Base-by-base conservation (phyloP, 2,888 invertebrate genomes). In the Eretmocerus hayati region DNA sequence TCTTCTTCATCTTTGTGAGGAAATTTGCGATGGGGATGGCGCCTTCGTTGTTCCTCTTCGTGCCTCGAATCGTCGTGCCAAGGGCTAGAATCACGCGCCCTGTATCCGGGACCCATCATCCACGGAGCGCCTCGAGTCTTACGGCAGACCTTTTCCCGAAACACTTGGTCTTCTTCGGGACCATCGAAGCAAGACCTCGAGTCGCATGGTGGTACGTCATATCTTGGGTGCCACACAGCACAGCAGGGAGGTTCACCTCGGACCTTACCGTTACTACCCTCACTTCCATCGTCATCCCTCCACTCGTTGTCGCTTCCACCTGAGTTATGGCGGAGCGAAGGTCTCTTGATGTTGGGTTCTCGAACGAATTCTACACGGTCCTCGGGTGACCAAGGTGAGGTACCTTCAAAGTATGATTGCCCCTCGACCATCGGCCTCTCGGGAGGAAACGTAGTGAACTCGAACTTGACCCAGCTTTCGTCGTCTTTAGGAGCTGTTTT, bases 331-430 rank as follows among this genome's bases (percentile, higher is more conserved):
- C 66, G 59, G 18, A 61, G 69, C 58, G 46, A 60, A 56, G 46
- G 71, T 41, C 32, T 55, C 39, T 44, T 54, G 20, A 46, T 15
- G 19, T 47, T 22, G 13, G 50, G 38, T 23, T 74, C 74, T 41
- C 73, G 72, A 15, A 72, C 72, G 44, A 77, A 76, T 54, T 83
- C 81, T n/a, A n/a, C n/a, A 44, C 81, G 81, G 1, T 84, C 85
- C 72, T 88, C 88, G 1, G 86, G 85, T 1, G 88, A 88, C 78
- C 85, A 87, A 0, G 83, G 85, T 2, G 87, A 86, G 3, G 82
- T 83, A 1, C 67, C 71, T 5, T 67, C 67, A 3, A 69, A 56
- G 9, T 66, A 67, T 5, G 60, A 63, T 5, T 62, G 61, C 2
- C 62, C 66, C 11, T 67, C 68, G 38, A 63, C 61, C 2, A 64